Evolutionary conservation across 1,140 invertebrate genomes (phyloP).

Genomic region (Hormaphis cornu): DNA sequence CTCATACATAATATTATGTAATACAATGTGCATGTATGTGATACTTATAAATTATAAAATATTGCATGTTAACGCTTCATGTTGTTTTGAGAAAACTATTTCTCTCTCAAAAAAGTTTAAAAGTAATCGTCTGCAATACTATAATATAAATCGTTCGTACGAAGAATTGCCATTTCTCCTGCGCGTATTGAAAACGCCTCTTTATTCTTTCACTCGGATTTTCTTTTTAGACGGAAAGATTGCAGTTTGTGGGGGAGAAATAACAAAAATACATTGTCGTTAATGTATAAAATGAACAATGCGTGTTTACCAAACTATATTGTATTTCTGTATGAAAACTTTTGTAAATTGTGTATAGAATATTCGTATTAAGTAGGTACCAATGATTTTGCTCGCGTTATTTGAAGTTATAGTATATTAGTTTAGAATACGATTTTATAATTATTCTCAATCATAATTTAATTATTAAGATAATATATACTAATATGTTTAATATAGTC

Average conservation of each 20-base stretch:
- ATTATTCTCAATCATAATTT: too few relatives aligned
- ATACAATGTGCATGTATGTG: too few relatives aligned
- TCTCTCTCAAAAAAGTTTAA: background rate
- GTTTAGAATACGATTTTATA: too few relatives aligned
- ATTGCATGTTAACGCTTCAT: background rate
- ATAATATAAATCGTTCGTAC: too few relatives aligned
- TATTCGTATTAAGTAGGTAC: too few relatives aligned
- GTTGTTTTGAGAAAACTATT: background rate
- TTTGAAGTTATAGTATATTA: too few relatives aligned
- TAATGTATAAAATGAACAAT: slow-evolving; percentile 6
- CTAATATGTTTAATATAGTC: too few relatives aligned
- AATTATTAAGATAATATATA: too few relatives aligned
- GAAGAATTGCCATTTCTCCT: background rate
- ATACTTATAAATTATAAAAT: too few relatives aligned
- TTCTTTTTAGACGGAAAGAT: background rate
- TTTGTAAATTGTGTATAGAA: background rate
- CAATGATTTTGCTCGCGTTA: too few relatives aligned
- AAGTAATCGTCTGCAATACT: background rate
- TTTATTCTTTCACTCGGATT: background rate
- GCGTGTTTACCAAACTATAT: slow-evolving; percentile 1
- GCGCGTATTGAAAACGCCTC: background rate
- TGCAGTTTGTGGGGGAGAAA: background rate
- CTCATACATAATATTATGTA: too few relatives aligned
- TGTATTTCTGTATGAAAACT: too few relatives aligned
- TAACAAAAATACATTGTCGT: background rate